These are phyloP conservation scores for Ardeotis arabs DNA, from an alignment of 2,113 vertebrate species.

Conservation along the genomic window DNA sequence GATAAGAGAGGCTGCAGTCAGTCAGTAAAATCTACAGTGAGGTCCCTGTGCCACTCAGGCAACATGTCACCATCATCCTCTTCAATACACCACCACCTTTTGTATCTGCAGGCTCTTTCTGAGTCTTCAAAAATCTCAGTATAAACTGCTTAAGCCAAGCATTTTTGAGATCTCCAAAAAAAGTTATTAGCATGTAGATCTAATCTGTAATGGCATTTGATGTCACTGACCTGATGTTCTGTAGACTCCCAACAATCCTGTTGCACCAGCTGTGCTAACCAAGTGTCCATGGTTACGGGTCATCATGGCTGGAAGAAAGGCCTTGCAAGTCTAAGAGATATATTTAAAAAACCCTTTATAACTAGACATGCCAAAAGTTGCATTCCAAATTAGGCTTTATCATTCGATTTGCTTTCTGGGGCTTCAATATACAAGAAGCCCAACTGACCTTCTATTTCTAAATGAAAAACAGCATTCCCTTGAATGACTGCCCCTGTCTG, in stretches of 20 bases:
- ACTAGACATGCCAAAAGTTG: background rate
- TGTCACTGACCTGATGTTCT: conserved; percentile 77
- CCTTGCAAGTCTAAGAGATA: conserved; percentile 85
- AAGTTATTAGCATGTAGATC: background rate
- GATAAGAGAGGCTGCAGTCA: background rate
- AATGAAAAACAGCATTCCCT: background rate
- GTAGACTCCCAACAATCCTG: conserved; percentile 79
- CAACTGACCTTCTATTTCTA: background rate
- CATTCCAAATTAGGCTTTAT: background rate
- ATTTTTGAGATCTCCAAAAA: background rate
- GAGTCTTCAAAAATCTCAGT: background rate
- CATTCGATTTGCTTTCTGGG: background rate
- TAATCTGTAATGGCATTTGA: background rate
- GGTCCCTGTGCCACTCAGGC: background rate
- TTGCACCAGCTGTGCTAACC: conserved; percentile 81
- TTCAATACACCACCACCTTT: background rate
- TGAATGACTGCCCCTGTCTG: background rate
- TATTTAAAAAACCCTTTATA: background rate
- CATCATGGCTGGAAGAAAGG: conserved; percentile 91
- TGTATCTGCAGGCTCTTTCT: background rate
- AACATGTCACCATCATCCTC: background rate
- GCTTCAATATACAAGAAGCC: background rate
- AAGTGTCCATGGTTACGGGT: conserved; percentile 86
- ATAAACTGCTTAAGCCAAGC: background rate
- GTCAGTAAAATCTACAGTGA: background rate